Base-by-base conservation (phyloP, 2,113 vertebrate species). In the Thryonomys swinderianus region DNA sequence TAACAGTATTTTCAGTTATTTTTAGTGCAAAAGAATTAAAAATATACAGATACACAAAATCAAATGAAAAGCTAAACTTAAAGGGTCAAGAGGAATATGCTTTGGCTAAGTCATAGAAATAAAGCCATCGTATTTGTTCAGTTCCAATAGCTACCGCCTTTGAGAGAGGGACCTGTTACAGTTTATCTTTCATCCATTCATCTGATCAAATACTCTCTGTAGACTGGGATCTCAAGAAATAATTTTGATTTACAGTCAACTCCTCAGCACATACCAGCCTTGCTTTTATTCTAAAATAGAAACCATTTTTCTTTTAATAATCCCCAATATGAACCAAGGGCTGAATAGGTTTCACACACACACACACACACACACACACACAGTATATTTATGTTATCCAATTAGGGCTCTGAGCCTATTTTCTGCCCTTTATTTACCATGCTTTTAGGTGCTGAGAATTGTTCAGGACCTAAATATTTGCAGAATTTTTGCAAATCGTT, bases 11-110 rank as follows among this genome's bases (percentile, higher is more conserved):
- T n/a, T 79, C 42, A 80, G 37, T 2, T 88, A 42, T 51, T 3
- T 64, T 53, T 27, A 93, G 11, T 37, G 30, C 53, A 88, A 6
- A 87, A 91, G 45, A 96, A 85, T 94, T 73, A 45, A 84, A 90
- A 94, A 62, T 37, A 80, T 13, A 71, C 8, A 42, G 34, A 91
- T 55, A 96, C 0, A 80, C 34, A 91, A 84, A 91, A 93, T 89
- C 37, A 88, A 95, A 82, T 48, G 5, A 66, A 91, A 88, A 89
- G 25, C 37, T 73, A 88, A 92, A 82, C 37, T 64, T 45, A 85
- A 55, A 93, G 45, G 6, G 9, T 80, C n/a, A 66, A 55, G 17
- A 92, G 57, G 57, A 76, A 34, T 23, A 64, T 25, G 34, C 37
- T 59, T 34, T 59, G 45, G 8, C n/a, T 71, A 93, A 92, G 45